phyloP scores from a whole-genome alignment of 2,888 invertebrate genomes.

The Callimorpha dominula region DNA sequence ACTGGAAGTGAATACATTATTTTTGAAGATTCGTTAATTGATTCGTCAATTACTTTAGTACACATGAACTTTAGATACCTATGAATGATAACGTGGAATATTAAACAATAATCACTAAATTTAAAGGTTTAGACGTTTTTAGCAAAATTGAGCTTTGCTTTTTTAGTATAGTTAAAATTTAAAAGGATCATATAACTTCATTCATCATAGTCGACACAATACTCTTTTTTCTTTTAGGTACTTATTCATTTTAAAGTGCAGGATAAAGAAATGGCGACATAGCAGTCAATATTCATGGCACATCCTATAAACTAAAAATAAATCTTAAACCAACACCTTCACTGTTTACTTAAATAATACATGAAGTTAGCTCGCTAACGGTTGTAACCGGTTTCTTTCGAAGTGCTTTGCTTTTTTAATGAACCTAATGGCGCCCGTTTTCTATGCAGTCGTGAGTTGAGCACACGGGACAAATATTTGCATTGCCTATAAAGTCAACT shows the following conservation, averaged over 20 bases:
- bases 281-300: conserved; percentile 4
- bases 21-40: too few species aligned
- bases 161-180: too few species aligned
- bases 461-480: conserved; percentile 26
- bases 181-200: too few species aligned
- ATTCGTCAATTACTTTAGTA: too few species aligned
- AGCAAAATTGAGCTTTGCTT: too few species aligned
- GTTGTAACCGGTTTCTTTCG: conserved; percentile 15
- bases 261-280: background rate
- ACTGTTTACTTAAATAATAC: conserved; percentile 19
- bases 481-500: conserved; percentile 19
- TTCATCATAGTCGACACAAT: too few species aligned
- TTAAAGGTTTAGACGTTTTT: too few species aligned
- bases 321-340: conserved; percentile 9
- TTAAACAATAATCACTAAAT: too few species aligned
- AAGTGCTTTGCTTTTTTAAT: conserved; percentile 26
- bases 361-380: conserved; percentile 13
- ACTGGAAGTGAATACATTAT: too few species aligned
- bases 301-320: conserved; percentile 2
- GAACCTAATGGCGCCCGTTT: conserved; percentile 25
- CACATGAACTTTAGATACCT: too few species aligned
- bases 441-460: conserved; percentile 26
- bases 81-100: too few species aligned
- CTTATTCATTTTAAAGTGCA: background rate
- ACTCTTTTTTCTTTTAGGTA: too few species aligned